Base-by-base conservation (phyloP, 1,140 invertebrate genomes). In the Oscheius sp. region DNA sequence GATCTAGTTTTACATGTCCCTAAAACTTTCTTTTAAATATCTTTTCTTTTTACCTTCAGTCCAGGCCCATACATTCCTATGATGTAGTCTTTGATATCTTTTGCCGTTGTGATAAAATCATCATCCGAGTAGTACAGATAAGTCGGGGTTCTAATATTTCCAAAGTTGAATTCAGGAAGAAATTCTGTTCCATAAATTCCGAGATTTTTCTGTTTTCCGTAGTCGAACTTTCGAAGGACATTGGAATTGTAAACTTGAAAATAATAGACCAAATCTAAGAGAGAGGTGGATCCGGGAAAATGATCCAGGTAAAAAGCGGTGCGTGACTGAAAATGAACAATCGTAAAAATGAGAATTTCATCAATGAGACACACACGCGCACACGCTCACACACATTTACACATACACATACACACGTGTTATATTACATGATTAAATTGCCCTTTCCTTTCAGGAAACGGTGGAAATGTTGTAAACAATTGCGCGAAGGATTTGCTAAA, bases 1-100 rank as follows among this genome's bases (percentile, higher is more conserved):
- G 61, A 7, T 61, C 28, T 38, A 80, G 29, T 29, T 73, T 32
- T 28, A 52, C 49, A 36, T 28, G 36, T 42, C 49, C 65, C 1
- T 46, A 46, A 18, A 67, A 32, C 65, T 26, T 34, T 45, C 65
- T 46, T 55, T 4, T 67, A 18, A 18, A 36, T 55, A 18, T 34
- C 55, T 34, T 46, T 55, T 2, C n/a, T n/a, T n/a, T n/a, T n/a
- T n/a, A 42, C 65, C 59, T 77, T 20, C 31, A 80, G 65, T 67
- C 81, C 79, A 13, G 34, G 28, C 32, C 62, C 64, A 62, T 81
- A 77, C 10, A 78, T 82, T 23, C 82, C 52, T 82, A 72, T 80
- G 81, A 7, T 52, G 28, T 70, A 68, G 13, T 59, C 1, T 20
- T 1, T 70, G n/a, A 1, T 34, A 15, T 32, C n/a, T 29, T 61